A percentile compares a stretch with the other conserved stretches of the same genome.
These are phyloP conservation scores for Salmo trutta DNA, from an alignment of 2,797 vertebrate species.

Conservation along the genomic window DNA sequence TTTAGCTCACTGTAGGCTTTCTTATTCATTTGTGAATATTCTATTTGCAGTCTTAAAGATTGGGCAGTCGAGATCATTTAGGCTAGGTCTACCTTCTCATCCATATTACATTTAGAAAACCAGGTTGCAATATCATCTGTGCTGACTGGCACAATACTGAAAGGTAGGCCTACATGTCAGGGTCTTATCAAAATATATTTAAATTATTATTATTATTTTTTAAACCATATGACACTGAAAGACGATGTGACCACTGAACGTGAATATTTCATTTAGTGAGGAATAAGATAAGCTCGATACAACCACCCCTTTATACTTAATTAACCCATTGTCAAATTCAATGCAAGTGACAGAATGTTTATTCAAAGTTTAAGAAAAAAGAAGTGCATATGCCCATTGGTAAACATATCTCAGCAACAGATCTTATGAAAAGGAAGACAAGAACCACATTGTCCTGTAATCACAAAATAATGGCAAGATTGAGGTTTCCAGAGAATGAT, in stretches of 20 bases:
- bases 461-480: background rate
- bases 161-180: too few species aligned
- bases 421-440: background rate
- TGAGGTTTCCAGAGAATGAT: background rate
- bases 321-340: background rate
- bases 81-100: background rate
- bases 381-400: background rate
- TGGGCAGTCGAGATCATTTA: background rate
- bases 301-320: background rate
- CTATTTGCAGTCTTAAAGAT: background rate
- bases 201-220: too few species aligned
- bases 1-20: background rate
- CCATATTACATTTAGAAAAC: background rate
- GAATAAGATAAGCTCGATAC: too few species aligned
- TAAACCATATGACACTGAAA: too few species aligned
- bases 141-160: background rate
- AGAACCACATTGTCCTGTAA: background rate
- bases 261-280: too few species aligned
- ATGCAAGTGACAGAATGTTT: slow-evolving; percentile 11
- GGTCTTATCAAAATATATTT: background rate
- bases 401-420: background rate
- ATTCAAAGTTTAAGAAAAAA: background rate
- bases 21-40: background rate
- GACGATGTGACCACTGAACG: background rate
- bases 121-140: background rate